Evolutionary conservation across 2,113 vertebrate genomes (phyloP).

Genomic region (Glaucidium brasilianum): DNA sequence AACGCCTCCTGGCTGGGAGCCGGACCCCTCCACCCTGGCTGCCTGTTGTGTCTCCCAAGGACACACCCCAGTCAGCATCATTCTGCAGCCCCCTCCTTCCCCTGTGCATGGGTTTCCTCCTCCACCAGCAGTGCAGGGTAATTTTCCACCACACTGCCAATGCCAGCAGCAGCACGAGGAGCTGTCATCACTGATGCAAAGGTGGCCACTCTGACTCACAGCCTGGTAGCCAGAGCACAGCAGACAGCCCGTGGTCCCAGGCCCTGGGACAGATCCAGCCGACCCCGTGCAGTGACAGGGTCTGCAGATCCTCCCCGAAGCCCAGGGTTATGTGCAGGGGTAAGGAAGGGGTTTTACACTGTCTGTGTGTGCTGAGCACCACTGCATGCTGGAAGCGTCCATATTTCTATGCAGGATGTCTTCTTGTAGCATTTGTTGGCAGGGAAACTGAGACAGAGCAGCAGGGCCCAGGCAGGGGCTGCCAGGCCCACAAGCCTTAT

Average conservation of each 20-base stretch:
- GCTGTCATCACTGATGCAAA: background rate
- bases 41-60: background rate
- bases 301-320: background rate
- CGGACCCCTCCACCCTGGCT: background rate
- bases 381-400: background rate
- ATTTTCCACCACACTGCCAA: background rate
- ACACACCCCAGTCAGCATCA: too few species aligned
- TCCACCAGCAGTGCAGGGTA: background rate
- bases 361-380: background rate
- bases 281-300: background rate
- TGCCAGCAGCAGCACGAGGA: accelerated
- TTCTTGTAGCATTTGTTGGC: background rate
- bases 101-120: accelerated
- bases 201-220: background rate
- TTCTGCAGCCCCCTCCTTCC: background rate
- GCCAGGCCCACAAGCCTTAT: too few species aligned
- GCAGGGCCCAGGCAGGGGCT: background rate
- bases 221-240: background rate
- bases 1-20: background rate
- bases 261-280: background rate
- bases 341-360: background rate
- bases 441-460: background rate
- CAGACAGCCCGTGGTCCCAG: background rate
- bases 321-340: background rate
- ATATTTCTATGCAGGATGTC: too few species aligned